Base-by-base conservation (phyloP, 2,888 invertebrate species). In the Acleris emargana region DNA sequence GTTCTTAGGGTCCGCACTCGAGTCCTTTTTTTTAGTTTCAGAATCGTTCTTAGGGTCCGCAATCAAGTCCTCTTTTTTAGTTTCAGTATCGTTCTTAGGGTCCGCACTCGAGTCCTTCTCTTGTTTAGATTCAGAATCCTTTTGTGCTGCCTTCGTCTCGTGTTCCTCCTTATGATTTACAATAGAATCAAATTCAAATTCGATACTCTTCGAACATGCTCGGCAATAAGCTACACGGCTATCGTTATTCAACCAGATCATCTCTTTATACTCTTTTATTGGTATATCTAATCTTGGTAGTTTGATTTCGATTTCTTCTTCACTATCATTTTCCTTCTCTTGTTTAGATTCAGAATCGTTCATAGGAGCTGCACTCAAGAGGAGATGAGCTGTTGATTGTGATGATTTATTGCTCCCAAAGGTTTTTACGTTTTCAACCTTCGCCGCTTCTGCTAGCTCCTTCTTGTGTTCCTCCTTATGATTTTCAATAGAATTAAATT, bases 161-260 rank as follows among this genome's bases (percentile, higher is more conserved):
- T 81, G 81, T 20, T 73, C 69, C 5, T 69, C 58, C 54, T 80
- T 73, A 38, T 82, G 81, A 7, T 67, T 67, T 32, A 74, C 60
- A 22, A 82, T 78, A 5, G 57, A 32, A n/a, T 73, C 58, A 17
- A 60, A 70, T 32, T 74, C 59, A 25, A 75, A 75, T 6, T 73
- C 69, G 1, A 82, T 17, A 55, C 22, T 49, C 16, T 60, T 68
- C 0, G 67, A 64, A 58, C 83, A 83, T 62, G 71, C 75, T 50
- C 72, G 77, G 64, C 83, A 84, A 45, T 67, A 25, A 3, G 77
- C 83, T 0, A n/a, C n/a, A n/a, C n/a, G n/a, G n/a, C n/a, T n/a
- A n/a, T n/a, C n/a, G n/a, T n/a, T n/a, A n/a, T n/a, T n/a, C n/a
- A n/a, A n/a, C n/a, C n/a, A n/a, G n/a, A n/a, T n/a, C n/a, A n/a